Base-by-base conservation (phyloP, 2,888 invertebrate genomes). In the Chloromyia formosa region DNA sequence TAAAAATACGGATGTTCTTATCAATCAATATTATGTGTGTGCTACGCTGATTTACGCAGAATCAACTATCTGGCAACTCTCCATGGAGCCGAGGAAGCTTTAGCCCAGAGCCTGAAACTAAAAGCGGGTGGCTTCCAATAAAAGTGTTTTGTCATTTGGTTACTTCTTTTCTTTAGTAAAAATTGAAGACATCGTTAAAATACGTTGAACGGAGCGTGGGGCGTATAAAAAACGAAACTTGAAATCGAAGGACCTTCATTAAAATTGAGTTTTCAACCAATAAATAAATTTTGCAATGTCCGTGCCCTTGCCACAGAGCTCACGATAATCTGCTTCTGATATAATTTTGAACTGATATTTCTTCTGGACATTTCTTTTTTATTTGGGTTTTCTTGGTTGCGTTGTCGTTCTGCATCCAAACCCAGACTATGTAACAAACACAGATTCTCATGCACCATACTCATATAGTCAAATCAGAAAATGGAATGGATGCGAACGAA, bases 241-340 rank as follows among this genome's bases (percentile, higher is more conserved):
- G 54, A 56, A 69, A 16, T 69, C 73, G 60, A 75, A 75, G 75
- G 75, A 75, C 78, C 82, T 83, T 83, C 83, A 83, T 83, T 83
- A 83, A 83, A 83, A 83, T 83, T 82, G 82, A 80, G 79, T 79
- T 81, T 81, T 81, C 78, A 81, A 80, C 82, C 81, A 82, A 83
- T 83, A 83, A 83, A 83, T 83, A 83, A 81, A 79, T 79, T 78
- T 79, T 35, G 78, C 66, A 76, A 76, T 62, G 73, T 49, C 62
- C 73, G 27, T 61, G 71, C 71, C 40, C 56, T 71, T 71, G 73
- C 40, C 62, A 40, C 35, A 62, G 40, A 35, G 35, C 27, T 35
- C 27, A 62, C 62, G 53, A 69, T 53, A 69, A 69, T 69, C 68
- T 53, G 53, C 53, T 69, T 27, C 53, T 53, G 68, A 69, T 69